Base-by-base conservation (phyloP, 2,113 vertebrate genomes). In the Sebastes fasciatus region DNA sequence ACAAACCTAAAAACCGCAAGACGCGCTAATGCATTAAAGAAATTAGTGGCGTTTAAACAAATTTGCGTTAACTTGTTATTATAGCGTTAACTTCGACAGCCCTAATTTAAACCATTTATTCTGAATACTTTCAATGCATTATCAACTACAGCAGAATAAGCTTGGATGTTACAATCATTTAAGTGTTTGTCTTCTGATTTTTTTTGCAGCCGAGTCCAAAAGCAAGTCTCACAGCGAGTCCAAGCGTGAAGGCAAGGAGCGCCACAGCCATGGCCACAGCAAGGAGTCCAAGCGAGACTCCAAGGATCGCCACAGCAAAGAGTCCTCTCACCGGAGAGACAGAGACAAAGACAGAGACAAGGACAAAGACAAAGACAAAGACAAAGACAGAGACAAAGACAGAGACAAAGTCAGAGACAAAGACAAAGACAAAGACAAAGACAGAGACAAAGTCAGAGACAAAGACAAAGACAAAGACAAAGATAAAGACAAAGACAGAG, bases 201-300 rank as follows among this genome's bases (percentile, higher is more conserved):
- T 8, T 81, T 74, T 87, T 82, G 80, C 95, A 92, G 98, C 96
- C 69, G 98, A 99, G 79, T 94, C 97, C 78, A 99, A 98, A 95
- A 96, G 97, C 84, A 97, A 97, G 89, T 93, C 94, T 66, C 94
- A 96, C 83, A 83, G 89, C 64, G 95, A 96, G 58, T 94, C 93
- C 40, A 95, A 93, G 77, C 92, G 94, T 43, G 94, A 95, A 57
- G 85, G 93, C 48, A 96, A 96, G 74, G 94, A 95, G 63, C 92
- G 94, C 49, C 94, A 96, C 88, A 87, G 93, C 67, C 93, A 94
- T 86, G 82, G 93, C 67, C 93, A 94, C 87, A 87, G 91, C 87
- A 95, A 96, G 81, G 95, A 96, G 46, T 94, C 93, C 49, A 96
- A 96, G 74, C 84, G 94, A 65, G 95, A 95, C 5, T 92, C 93